Base-by-base conservation (phyloP, 2,888 invertebrate genomes). In the Chydorus sphaericus region DNA sequence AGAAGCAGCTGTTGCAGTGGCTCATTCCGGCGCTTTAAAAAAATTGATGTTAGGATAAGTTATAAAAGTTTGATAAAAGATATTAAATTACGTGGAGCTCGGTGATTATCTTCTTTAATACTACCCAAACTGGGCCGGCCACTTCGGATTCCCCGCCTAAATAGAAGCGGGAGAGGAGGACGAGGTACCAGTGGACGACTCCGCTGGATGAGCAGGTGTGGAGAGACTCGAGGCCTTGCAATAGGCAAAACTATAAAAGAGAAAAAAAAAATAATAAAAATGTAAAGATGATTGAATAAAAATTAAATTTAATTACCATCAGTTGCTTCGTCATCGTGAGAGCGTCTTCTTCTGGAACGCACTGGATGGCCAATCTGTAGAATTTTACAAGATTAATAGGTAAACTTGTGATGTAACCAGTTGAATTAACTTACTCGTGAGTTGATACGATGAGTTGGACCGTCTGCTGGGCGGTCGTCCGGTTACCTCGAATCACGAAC, bases 1-100 rank as follows among this genome's bases (percentile, higher is more conserved):
- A 85, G 77, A 37, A 92, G 73, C 57, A 91, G 66, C 14, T 87
- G 77, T 66, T 90, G 88, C 65, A 85, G 82, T 0, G 83, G 82
- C 68, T 87, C 83, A 57, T 78, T 78, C 51, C 88, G 74, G 55
- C 77, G 78, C n/a, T n/a, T n/a, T n/a, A n/a, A n/a, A n/a, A n/a
- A n/a, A n/a, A n/a, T n/a, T n/a, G n/a, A n/a, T n/a, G n/a, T n/a
- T n/a, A n/a, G n/a, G n/a, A n/a, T n/a, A n/a, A n/a, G n/a, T n/a
- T n/a, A n/a, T n/a, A n/a, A n/a, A n/a, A n/a, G n/a, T n/a, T n/a
- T n/a, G n/a, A n/a, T n/a, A n/a, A n/a, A n/a, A n/a, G n/a, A n/a
- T n/a, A n/a, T n/a, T n/a, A n/a, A n/a, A n/a, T n/a, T n/a, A n/a
- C n/a, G 52, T 78, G 48, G n/a, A 49, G 28, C 11, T 49, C 48